Evolutionary conservation across 2,888 invertebrate species (phyloP).

Genomic region (Lordiphosa andalusiaca): DNA sequence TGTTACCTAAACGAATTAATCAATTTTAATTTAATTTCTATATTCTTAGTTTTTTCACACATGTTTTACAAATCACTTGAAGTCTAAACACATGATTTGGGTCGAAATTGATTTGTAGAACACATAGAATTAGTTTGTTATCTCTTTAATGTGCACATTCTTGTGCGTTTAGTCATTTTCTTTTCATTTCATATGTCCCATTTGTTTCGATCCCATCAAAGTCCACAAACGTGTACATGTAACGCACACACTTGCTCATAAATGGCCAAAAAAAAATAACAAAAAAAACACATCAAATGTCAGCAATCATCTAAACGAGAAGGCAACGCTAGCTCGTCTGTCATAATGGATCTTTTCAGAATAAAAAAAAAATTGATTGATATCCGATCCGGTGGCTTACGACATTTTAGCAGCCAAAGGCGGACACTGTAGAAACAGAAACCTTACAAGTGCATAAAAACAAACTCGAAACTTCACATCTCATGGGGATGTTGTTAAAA

Average conservation of each 20-base stretch:
- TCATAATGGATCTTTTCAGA: too few relatives aligned
- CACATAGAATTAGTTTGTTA: constrained; percentile 26
- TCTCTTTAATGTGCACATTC: constrained; percentile 30
- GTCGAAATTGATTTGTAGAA: constrained; percentile 7
- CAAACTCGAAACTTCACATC: constrained; percentile 34
- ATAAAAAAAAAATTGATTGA: too few relatives aligned
- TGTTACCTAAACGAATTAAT: constrained; percentile 63
- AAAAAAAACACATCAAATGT: neutral
- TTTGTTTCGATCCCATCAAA: constrained; percentile 6
- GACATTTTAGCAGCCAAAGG: too few relatives aligned
- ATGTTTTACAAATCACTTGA: neutral
- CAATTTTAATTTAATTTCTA: constrained; percentile 53
- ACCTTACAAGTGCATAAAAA: neutral
- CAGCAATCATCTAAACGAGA: constrained; percentile 26
- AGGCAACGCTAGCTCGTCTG: too few relatives aligned
- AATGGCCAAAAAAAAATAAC: constrained; percentile 56
- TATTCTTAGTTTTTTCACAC: constrained; percentile 26
- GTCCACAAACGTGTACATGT: constrained; percentile 45
- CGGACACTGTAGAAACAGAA: too few relatives aligned
- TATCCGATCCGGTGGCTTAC: too few relatives aligned
- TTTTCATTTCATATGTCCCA: constrained; percentile 8
- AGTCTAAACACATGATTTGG: constrained; percentile 3
- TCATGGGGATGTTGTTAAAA: constrained; percentile 38
- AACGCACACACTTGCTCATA: constrained; percentile 48
- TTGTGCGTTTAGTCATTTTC: constrained; percentile 45